Percentiles rank a stretch among this genome's conserved stretches.
These are phyloP conservation scores for Ichneumoninae sp. DNA, from an alignment of 2,888 invertebrate genomes.

Conservation along the genomic window DNA sequence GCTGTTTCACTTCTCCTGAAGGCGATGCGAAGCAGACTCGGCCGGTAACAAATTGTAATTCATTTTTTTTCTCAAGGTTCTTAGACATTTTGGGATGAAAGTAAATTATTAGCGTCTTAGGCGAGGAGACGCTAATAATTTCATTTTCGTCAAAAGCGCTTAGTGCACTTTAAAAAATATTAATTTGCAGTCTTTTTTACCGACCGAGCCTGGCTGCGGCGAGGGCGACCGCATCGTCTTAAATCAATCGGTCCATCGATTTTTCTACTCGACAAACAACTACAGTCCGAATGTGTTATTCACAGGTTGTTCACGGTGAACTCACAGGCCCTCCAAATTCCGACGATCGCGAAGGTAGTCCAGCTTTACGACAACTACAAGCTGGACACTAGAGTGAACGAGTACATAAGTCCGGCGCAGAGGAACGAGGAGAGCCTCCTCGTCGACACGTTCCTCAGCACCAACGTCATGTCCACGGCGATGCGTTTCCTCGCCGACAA, in stretches of 20 bases:
- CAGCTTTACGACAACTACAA: conserved; percentile 94
- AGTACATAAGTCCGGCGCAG: conserved; percentile 89
- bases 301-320: conserved; percentile 89
- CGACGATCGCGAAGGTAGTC: conserved; percentile 90
- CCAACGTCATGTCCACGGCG: conserved; percentile 85
- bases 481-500: conserved; percentile 85
- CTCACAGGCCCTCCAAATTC: conserved; percentile 87
- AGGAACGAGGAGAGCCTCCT: conserved; percentile 80
- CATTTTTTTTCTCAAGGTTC: too few species aligned
- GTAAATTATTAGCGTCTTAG: background rate
- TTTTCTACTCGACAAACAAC: background rate
- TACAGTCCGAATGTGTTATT: conserved; percentile 61
- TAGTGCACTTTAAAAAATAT: background rate
- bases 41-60: too few species aligned
- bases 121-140: background rate
- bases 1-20: too few species aligned
- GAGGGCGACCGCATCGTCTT: background rate
- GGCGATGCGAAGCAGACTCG: too few species aligned
- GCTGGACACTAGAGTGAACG: conserved; percentile 89
- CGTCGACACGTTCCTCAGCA: conserved; percentile 84
- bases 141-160: background rate
- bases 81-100: background rate
- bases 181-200: background rate
- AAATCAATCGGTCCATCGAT: background rate
- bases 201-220: background rate